These are phyloP conservation scores for Koerneria pararmatus DNA, from an alignment of 2,888 invertebrate genomes.

Conservation along the genomic window DNA sequence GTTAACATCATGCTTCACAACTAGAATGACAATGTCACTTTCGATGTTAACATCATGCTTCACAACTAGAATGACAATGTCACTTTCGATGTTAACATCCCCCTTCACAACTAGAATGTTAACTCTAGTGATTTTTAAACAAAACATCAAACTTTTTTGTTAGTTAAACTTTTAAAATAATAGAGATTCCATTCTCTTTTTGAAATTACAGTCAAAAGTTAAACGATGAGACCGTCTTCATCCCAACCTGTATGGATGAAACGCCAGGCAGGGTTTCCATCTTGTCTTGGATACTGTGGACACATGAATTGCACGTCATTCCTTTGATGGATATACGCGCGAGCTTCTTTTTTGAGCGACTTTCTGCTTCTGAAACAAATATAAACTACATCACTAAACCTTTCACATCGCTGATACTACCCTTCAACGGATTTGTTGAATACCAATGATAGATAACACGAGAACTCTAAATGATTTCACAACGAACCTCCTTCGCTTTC, in stretches of 20 bases:
- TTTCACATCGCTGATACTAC: not conserved
- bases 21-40: too few relatives aligned
- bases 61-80: too few relatives aligned
- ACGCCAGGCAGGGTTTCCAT: slow-evolving; percentile 9
- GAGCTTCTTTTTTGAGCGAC: not conserved
- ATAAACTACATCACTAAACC: not conserved
- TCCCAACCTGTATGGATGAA: not conserved
- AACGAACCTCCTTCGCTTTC: not conserved
- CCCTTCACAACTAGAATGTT: too few relatives aligned
- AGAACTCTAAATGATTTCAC: not conserved
- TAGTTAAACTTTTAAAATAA: too few relatives aligned
- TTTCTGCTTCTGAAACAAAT: not conserved
- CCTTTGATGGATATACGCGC: slow-evolving; percentile 70
- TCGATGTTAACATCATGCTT: too few relatives aligned
- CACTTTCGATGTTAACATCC: too few relatives aligned
- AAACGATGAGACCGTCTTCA: not conserved
- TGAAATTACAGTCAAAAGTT: not conserved
- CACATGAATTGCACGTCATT: slow-evolving; percentile 94
- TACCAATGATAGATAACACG: not conserved
- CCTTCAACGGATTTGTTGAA: slow-evolving; percentile 9
- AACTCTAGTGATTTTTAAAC: too few relatives aligned
- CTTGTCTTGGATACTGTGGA: slow-evolving; percentile 78
- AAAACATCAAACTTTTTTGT: too few relatives aligned
- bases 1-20: too few relatives aligned
- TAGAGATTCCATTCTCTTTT: too few relatives aligned